A percentile compares a stretch with the other conserved stretches of the same genome.
These are phyloP conservation scores for Montipora capitata DNA, from an alignment of 92 coral and sea anemone genomes.

Conservation along the genomic window DNA sequence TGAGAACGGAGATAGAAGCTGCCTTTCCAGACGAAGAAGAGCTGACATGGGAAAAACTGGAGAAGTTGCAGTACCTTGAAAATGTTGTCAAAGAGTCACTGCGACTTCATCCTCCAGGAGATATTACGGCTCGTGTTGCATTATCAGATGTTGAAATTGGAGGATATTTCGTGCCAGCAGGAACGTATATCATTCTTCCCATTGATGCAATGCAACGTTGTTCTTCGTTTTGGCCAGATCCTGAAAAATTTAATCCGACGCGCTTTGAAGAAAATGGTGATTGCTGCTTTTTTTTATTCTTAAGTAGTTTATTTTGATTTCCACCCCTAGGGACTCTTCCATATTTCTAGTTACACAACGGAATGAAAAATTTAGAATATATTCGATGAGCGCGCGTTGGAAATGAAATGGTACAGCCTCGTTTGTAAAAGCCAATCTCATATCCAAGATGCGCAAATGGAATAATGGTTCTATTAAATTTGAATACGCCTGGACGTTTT, in stretches of 20 bases:
- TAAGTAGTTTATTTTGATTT: no score
- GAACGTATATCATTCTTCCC: constrained; percentile 49
- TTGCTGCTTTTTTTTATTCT: background rate
- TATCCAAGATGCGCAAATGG: no score
- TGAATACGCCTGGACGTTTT: no score
- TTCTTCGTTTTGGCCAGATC: constrained; percentile 74
- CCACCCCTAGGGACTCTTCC: no score
- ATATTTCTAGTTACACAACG: no score
- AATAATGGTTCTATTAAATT: no score
- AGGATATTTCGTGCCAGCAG: constrained; percentile 76
- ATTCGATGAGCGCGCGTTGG: no score
- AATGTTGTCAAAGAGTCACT: constrained; percentile 77
- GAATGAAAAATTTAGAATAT: no score
- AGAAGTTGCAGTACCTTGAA: constrained; percentile 56
- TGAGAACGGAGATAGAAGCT: constrained; percentile 47
- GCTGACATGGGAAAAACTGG: constrained; percentile 71
- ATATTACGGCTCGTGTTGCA: constrained; percentile 59
- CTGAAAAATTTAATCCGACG: constrained; percentile 74
- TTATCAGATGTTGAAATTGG: constrained; percentile 66
- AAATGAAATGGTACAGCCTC: no score
- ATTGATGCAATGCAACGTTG: constrained; percentile 65
- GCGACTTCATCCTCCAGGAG: constrained; percentile 83
- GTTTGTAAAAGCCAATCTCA: no score
- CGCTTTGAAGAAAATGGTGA: constrained; percentile 78
- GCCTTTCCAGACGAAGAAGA: constrained; percentile 47